Percentiles rank a stretch among this genome's conserved stretches.
Conservation (phyloP, 1,140 invertebrate genomes). For the Zaprionus gabonicus region DNA sequence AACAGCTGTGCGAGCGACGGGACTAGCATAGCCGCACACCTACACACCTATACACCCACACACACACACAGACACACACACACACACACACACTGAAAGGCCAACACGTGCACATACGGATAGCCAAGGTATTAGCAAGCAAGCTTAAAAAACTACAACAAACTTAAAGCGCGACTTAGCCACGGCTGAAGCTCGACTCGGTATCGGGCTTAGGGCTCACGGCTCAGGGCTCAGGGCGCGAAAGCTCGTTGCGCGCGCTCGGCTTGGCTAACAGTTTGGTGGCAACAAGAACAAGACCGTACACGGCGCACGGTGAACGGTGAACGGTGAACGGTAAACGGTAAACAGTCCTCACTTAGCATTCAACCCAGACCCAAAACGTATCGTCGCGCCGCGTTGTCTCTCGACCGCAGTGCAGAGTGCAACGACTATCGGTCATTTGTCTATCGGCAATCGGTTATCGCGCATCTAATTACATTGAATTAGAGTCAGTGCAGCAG, state of each 20-base stretch:
- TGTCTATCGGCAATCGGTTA: slow-evolving; percentile 1
- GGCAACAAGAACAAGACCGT: slow-evolving; percentile 7
- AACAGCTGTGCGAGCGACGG: not conserved
- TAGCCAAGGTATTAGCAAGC: not conserved
- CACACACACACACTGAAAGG: not conserved
- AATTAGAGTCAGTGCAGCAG: slow-evolving; percentile 34
- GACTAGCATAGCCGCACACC: slow-evolving; percentile 11
- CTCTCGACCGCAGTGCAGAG: not conserved
- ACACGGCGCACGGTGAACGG: slow-evolving; percentile 32
- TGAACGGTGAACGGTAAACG: slow-evolving; percentile 15
- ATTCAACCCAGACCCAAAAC: slow-evolving; percentile 42
- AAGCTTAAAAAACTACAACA: not conserved
- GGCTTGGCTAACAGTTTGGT: slow-evolving; percentile 13
- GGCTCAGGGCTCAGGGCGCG: slow-evolving; percentile 12
- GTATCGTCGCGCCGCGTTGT: slow-evolving; percentile 21
- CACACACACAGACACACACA: not conserved
- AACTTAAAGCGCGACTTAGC: slow-evolving; percentile 41
- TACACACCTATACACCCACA: slow-evolving; percentile 1
- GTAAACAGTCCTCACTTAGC: slow-evolving; percentile 47
- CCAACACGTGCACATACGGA: slow-evolving; percentile 6
- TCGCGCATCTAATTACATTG: slow-evolving; percentile 26
- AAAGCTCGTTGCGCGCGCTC: slow-evolving; percentile 6
- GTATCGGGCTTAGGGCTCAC: slow-evolving; percentile 17
- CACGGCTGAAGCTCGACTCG: slow-evolving; percentile 14
- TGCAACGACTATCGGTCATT: slow-evolving; percentile 15